Base-by-base conservation (phyloP, 2,888 invertebrate species). In the Petrophora chlorosata region DNA sequence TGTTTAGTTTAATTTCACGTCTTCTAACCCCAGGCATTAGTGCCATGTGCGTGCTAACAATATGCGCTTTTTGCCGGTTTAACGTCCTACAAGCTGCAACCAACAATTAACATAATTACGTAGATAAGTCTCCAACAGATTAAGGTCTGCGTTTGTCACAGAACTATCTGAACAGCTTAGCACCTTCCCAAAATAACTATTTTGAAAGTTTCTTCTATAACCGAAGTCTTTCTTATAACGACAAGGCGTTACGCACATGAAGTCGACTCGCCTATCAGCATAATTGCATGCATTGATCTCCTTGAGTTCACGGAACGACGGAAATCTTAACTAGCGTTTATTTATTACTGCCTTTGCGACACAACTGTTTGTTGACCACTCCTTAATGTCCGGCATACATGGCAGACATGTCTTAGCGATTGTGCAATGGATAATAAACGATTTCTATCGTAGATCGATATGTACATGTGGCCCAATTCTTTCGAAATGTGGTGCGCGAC, bases 291-390 rank as follows among this genome's bases (percentile, higher is more conserved):
- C 70, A 84, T 80, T 77, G 83, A 78, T 87, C 84, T 85, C 85
- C 85, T 87, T 85, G 85, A 81, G 77, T 77, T 79, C 67, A 63
- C 82, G 79, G 82, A 80, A 86, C 78, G 79, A 70, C 82, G 79
- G 82, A 83, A 76, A 82, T 69, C 69, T 39, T 64, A 63, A 65
- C 58, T 60, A 62, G 59, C 72, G 62, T 66, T 72, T 72, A 76
- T 78, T 78, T 79, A 79, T 79, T 75, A 73, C 63, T 65, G 58
- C n/a, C 53, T 71, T 73, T 71, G 69, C 70, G 63, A 70, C 69
- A 74, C 69, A 72, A 70, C 70, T 61, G 70, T 72, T 71, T 73
- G 67, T 69, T 70, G 70, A 72, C 75, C 79, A 76, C 78, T 71
- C 74, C 78, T 74, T 68, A 65, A 67, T 75, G 71, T 73, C 78